phyloP scores from a whole-genome alignment of 1,140 invertebrate species.

The Neodiprion virginianus region DNA sequence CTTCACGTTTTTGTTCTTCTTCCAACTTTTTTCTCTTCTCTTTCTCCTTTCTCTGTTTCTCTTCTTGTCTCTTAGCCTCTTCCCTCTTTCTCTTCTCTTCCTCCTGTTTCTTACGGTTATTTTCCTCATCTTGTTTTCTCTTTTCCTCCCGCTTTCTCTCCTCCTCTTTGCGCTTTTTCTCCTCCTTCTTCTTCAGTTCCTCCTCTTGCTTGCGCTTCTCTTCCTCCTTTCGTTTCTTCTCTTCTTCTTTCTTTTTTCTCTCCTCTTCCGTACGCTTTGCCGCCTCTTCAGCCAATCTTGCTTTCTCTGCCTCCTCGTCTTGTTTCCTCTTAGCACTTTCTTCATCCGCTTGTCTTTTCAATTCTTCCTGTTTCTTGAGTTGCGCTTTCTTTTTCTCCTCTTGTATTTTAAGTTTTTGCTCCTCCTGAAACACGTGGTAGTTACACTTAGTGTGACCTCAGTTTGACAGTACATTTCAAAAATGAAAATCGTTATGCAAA shows the following conservation, averaged over 20 bases:
- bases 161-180: slow-evolving; percentile 58
- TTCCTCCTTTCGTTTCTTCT: slow-evolving; percentile 48
- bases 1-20: slow-evolving; percentile 40
- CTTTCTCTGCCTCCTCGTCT: slow-evolving; percentile 27
- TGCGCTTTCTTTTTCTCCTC: slow-evolving; percentile 56
- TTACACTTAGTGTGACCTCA: background rate
- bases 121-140: slow-evolving; percentile 26
- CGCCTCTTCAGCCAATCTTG: slow-evolving; percentile 45
- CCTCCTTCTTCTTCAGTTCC: slow-evolving; percentile 48
- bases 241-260: slow-evolving; percentile 52
- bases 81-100: slow-evolving; percentile 28
- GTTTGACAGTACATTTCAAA: background rate
- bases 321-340: slow-evolving; percentile 28
- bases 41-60: slow-evolving; percentile 39
- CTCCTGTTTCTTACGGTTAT: slow-evolving; percentile 22
- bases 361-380: slow-evolving; percentile 46
- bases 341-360: slow-evolving; percentile 40
- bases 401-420: slow-evolving; percentile 59
- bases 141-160: slow-evolving; percentile 44
- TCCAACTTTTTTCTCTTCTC: slow-evolving; percentile 29
- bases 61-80: slow-evolving; percentile 53
- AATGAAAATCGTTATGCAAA: background rate
- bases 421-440: slow-evolving; percentile 49
- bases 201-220: slow-evolving; percentile 53
- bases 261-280: slow-evolving; percentile 48